Evolutionary conservation across 2,797 vertebrate genomes (phyloP), one percentile per base, ranked within the genome.

Genomic region (Labeo calbasu): DNA sequence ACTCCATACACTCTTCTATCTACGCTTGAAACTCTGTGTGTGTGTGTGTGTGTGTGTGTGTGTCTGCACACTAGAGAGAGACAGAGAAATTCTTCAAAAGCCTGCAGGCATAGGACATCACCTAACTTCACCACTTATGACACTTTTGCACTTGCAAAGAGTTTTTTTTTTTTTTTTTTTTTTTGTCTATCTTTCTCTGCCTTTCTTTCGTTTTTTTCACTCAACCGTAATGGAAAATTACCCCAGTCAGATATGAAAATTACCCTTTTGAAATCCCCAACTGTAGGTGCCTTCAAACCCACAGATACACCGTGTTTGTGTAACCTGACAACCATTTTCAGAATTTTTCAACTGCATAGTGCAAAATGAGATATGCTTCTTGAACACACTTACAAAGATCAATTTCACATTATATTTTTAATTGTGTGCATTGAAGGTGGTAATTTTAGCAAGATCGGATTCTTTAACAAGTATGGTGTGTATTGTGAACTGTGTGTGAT

Each of bases 1-100:
- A 88, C 89, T 91, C 91, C 91, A 92, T 88, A 91, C 90, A 92
- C 78, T 86, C 88, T 83, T 80, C 21, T 61, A 88, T 90, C 90
- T 91, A 77, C 75, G 17, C 28, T 83, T 21, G 25, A 46, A 59
- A 57, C 13, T 75, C 10, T 80, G 28, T 81, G 63, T 78, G 82
- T 78, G 48, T n/a, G 19, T 75, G 40, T 79, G 51, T 76, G 6
- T 73, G 40, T 82, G 63, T 86, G 63, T 48, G 73, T 32, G 50
- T 8, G 51, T 75, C 5, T 77, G 36, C 23, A 36, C 7, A 23
- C 46, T 46, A 50, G 25, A 83, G 43, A 73, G 14, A 81, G 17
- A 75, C 13, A 81, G 61, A 71, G 0, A 59, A 71, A 73, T 77
- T 68, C 50, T 69, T 77, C 61, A 83, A 69, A 17, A 83, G 61